Conservation (phyloP, 2,888 invertebrate genomes). For the Cordilura impudica region DNA sequence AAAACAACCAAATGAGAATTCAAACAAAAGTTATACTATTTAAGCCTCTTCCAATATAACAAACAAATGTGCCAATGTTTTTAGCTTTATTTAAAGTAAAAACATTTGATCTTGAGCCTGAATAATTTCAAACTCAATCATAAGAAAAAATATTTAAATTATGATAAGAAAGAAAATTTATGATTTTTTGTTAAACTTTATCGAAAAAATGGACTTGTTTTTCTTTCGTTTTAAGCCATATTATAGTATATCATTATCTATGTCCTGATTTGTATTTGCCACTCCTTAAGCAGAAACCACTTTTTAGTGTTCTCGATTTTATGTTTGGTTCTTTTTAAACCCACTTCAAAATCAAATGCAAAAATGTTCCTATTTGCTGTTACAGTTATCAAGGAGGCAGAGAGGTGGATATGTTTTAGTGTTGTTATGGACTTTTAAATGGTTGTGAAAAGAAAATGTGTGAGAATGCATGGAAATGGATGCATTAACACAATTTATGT, state of each 20-base stretch:
- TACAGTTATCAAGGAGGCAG: neutral
- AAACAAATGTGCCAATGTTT: too few species aligned
- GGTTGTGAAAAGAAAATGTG: neutral
- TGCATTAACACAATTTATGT: slow-evolving; percentile 56
- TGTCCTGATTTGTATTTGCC: slow-evolving; percentile 31
- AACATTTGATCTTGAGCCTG: too few species aligned
- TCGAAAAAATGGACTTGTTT: too few species aligned
- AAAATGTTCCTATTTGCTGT: neutral
- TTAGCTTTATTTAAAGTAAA: too few species aligned
- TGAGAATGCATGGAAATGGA: slow-evolving; percentile 15
- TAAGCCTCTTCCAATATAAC: too few species aligned
- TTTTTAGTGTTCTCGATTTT: neutral
- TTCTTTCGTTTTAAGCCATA: too few species aligned
- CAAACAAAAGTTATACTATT: too few species aligned
- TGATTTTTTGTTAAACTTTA: too few species aligned
- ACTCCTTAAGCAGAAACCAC: slow-evolving; percentile 6
- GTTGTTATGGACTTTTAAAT: neutral
- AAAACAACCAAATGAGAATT: too few species aligned
- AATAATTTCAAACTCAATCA: too few species aligned
- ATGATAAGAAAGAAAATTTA: too few species aligned
- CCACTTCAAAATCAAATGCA: slow-evolving; percentile 31
- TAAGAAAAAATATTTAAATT: too few species aligned
- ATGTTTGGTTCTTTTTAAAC: neutral
- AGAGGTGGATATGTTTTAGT: neutral
- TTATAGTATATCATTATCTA: slow-evolving; percentile 5